Evolutionary conservation across 2,113 vertebrate species (phyloP).

Genomic region (Candoia aspera): DNA sequence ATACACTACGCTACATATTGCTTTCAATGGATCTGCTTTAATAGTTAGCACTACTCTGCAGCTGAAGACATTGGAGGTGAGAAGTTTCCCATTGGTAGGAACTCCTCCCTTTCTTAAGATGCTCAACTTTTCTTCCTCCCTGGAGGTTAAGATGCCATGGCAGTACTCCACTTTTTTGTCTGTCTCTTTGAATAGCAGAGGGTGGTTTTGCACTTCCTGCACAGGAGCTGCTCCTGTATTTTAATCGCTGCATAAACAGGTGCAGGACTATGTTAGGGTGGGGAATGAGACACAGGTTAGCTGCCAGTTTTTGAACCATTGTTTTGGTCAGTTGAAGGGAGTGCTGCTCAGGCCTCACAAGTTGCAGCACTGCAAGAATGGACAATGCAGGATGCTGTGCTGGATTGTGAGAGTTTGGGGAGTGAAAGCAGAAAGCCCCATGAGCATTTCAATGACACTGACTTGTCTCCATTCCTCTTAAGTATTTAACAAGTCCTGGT

Average conservation of each 20-base stretch:
- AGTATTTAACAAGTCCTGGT: neutral
- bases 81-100: neutral
- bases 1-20: neutral
- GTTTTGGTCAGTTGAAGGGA: neutral
- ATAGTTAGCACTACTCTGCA: neutral
- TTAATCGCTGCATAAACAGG: neutral
- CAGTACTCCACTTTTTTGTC: neutral
- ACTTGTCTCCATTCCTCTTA: neutral
- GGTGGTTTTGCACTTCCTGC: neutral
- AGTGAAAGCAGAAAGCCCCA: neutral
- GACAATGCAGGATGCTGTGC: neutral
- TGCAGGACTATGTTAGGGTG: neutral
- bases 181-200: neutral
- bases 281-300: neutral
- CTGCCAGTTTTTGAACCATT: neutral
- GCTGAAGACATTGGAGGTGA: neutral
- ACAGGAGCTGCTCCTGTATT: neutral
- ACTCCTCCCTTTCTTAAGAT: neutral
- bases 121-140: neutral
- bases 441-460: neutral
- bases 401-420: neutral
- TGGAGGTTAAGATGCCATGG: neutral
- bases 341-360: neutral
- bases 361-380: neutral
- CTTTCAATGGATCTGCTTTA: neutral